Evolutionary conservation across 1,140 invertebrate species (phyloP).

Genomic region (Capitella teleta): DNA sequence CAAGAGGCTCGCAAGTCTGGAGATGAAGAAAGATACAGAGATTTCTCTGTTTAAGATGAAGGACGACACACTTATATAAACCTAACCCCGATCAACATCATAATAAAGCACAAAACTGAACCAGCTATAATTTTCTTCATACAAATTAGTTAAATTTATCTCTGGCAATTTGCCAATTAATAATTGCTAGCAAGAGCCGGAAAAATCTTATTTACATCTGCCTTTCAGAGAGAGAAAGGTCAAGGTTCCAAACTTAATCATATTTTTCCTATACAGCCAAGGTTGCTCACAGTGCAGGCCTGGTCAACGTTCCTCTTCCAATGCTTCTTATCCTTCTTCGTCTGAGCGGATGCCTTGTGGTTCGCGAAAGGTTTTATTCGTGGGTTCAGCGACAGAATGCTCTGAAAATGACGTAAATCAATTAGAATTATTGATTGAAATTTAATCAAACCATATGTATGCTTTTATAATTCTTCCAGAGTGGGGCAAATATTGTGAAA

Average conservation of each 20-base stretch:
- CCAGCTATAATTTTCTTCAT: background rate
- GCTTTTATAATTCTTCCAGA: too few relatives aligned
- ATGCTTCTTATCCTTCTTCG: slow-evolving; percentile 77
- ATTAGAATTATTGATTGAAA: too few relatives aligned
- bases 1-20: slow-evolving; percentile 58
- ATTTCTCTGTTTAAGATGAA: background rate
- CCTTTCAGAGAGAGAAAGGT: background rate
- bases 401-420: slow-evolving; percentile 18
- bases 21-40: slow-evolving; percentile 15
- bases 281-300: slow-evolving; percentile 62
- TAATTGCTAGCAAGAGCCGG: background rate
- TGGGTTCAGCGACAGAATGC: slow-evolving; percentile 71
- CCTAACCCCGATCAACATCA: background rate
- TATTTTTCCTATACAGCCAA: background rate
- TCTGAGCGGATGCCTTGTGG: slow-evolving; percentile 64
- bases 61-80: background rate
- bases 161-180: background rate
- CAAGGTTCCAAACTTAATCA: background rate
- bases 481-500: too few relatives aligned
- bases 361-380: slow-evolving; percentile 60
- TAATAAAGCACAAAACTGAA: background rate
- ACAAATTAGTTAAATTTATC: background rate
- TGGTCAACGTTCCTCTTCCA: slow-evolving; percentile 90
- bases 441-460: too few relatives aligned
- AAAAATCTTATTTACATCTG: slow-evolving; percentile 2